A percentile compares a stretch with the other conserved stretches of the same genome.
Conservation (phyloP, 2,113 vertebrate genomes). For the Carollia perspicillata region DNA sequence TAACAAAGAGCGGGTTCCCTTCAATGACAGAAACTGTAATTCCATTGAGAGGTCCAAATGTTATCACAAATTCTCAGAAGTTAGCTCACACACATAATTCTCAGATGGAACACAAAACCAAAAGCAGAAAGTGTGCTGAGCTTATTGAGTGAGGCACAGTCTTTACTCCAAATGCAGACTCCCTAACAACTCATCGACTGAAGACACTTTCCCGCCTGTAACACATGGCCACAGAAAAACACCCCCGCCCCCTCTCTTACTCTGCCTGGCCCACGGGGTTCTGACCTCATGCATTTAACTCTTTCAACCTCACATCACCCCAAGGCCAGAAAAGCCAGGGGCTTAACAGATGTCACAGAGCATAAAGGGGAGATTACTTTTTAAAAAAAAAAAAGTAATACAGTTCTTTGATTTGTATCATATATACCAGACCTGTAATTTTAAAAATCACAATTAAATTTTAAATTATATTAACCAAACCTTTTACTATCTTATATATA, state of each 20-base stretch:
- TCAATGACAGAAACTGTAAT: slow-evolving; percentile 17
- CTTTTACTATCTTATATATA: neutral
- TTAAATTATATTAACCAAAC: neutral
- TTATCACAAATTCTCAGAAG: neutral
- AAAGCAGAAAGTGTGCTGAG: neutral
- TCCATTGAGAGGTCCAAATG: neutral
- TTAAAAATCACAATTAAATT: neutral
- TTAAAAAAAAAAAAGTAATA: neutral
- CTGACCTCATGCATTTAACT: neutral
- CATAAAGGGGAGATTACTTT: neutral
- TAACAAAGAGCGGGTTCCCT: neutral
- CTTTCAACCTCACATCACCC: neutral
- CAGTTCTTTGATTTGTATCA: neutral
- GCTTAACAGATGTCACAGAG: neutral
- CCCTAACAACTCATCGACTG: neutral
- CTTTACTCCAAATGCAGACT: neutral
- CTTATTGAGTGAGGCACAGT: neutral
- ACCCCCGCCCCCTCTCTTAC: neutral
- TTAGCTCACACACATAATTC: neutral
- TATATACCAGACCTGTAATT: neutral
- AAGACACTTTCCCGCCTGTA: neutral
- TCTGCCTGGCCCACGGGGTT: accelerated
- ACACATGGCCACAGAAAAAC: neutral
- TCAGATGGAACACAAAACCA: neutral
- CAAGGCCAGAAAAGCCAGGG: neutral